These are phyloP conservation scores for Butastur rufipennis DNA, from an alignment of 2,113 vertebrate species.

Conservation along the genomic window DNA sequence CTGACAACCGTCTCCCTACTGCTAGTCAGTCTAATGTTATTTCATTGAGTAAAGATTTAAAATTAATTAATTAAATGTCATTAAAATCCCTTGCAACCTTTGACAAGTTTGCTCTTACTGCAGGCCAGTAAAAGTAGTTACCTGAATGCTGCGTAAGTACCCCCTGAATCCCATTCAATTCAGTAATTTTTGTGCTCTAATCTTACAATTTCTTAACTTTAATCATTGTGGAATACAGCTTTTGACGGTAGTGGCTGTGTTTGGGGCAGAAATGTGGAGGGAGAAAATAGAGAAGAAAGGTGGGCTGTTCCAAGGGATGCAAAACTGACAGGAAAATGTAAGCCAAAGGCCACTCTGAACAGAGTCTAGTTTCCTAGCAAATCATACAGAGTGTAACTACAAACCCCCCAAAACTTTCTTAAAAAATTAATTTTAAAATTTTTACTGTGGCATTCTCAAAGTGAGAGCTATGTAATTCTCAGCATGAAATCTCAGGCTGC, in stretches of 20 bases:
- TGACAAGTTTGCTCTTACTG: constrained; percentile 1
- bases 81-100: constrained; percentile 61
- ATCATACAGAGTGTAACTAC: not conserved
- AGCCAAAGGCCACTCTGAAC: not conserved
- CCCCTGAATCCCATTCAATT: not conserved
- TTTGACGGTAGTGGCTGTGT: not conserved
- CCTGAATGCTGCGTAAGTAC: not conserved
- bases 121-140: not conserved
- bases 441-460: not conserved
- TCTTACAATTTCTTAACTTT: not conserved
- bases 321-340: not conserved
- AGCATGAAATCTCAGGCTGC: not conserved
- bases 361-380: not conserved
- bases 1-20: constrained; percentile 26
- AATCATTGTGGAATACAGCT: not conserved
- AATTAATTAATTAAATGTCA: constrained; percentile 59
- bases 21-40: constrained; percentile 38
- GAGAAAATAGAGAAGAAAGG: not conserved
- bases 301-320: not conserved
- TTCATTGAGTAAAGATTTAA: constrained; percentile 55
- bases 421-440: not conserved
- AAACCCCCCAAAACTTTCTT: not conserved
- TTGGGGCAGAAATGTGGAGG: not conserved
- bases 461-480: not conserved
- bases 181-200: not conserved